phyloP scores from a whole-genome alignment of 2,888 invertebrate species.

The Sarcophaga rosellei region DNA sequence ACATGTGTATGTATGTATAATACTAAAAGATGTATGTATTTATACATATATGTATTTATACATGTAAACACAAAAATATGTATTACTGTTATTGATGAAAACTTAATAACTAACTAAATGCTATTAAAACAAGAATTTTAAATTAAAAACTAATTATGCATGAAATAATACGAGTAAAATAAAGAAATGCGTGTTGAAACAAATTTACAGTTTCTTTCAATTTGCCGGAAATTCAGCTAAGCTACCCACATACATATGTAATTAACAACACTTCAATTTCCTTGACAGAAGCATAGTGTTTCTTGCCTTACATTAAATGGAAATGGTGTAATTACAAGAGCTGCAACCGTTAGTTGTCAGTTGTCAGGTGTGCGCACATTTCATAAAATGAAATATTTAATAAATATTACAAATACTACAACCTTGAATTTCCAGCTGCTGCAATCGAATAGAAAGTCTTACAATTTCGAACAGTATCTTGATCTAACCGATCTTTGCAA shows the following conservation, averaged over 20 bases:
- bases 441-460: conserved; percentile 39
- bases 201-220: not conserved
- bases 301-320: not conserved
- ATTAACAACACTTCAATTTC: not conserved
- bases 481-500: conserved; percentile 83
- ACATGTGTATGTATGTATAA: not conserved
- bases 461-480: conserved; percentile 80
- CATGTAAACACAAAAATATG: not conserved
- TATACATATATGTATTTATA: not conserved
- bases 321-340: not conserved
- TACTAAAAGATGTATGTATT: conserved; percentile 5
- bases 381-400: not conserved
- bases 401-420: not conserved
- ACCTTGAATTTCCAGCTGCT: not conserved
- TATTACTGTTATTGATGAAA: not conserved
- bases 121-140: not conserved
- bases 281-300: not conserved
- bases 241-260: not conserved
- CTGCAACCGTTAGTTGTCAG: not conserved
- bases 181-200: conserved; percentile 6
- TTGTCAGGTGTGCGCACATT: not conserved
- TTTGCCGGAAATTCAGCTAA: conserved; percentile 13
- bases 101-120: not conserved
- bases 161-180: conserved; percentile 6
- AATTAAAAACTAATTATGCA: conserved; percentile 18